Evolutionary conservation across 2,113 vertebrate species (phyloP), one percentile per base, ranked within the genome.

Genomic region (Formicarius rufipectus): DNA sequence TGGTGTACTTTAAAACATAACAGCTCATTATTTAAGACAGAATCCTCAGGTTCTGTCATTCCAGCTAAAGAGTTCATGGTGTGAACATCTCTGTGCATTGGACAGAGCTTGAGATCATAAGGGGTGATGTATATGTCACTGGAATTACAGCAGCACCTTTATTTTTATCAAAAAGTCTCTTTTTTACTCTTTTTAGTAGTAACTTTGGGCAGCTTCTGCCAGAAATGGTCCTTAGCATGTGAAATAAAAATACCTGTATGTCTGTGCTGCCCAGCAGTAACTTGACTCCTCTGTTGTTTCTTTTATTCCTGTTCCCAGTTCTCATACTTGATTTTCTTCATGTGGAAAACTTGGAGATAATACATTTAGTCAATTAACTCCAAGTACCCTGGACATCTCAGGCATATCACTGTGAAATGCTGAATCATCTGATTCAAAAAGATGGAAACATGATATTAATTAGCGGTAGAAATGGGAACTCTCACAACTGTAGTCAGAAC

Each of bases 31-130:
- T 73, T 44, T 33, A n/a, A 52, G 39, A 7, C 4, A 24, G 55
- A 50, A 2, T 30, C 52, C 73, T 52, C 12, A 0, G 31, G 25
- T 67, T 44, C 53, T 86, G 6, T 47, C 24, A 10, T 53, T 16
- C 40, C 3, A 18, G 17, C 52, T 64, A 0, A 52, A 42, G 30
- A 42, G 27, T 6, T 22, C 14, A 0, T 14, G 59, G 15, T 15
- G 4, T 49, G 33, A 19, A 14, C 4, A 4, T 39, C 35, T 45
- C 39, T 23, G 58, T 15, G 1, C 25, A 1, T 9, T 28, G 62
- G 50, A 4, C 45, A 45, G 45, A 50, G 22, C 58, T 35, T 86
- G 50, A 22, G 21, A 13, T 56, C 52, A 20, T 55, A 31, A 3
- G 23, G 40, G 44, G 5, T 56, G 8, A 39, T 39, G 6, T 10